Percentiles rank a stretch among this genome's conserved stretches.
These are phyloP conservation scores for Hypomesus transpacificus DNA, from an alignment of 2,113 vertebrate species.

Conservation along the genomic window DNA sequence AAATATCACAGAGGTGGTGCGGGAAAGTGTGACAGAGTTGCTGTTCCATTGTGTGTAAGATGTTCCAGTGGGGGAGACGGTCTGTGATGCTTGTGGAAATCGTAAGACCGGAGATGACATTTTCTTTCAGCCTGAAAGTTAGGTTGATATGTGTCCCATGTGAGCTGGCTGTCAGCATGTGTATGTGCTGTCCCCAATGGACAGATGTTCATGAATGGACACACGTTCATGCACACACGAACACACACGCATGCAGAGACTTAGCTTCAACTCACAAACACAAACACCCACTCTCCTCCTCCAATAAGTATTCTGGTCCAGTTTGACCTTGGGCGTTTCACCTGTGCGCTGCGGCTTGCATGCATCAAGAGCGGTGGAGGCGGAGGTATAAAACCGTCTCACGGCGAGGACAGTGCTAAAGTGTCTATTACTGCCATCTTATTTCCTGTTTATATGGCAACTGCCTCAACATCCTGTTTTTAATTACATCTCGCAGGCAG, in stretches of 20 bases:
- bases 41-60: constrained; percentile 6
- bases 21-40: not conserved
- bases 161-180: not conserved
- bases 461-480: constrained; percentile 78
- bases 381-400: constrained; percentile 63
- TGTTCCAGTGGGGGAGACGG: not conserved
- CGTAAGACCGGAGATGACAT: not conserved
- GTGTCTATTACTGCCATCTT: constrained; percentile 71
- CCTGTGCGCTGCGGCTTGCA: constrained; percentile 62
- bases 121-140: too few species aligned
- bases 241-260: constrained; percentile 6
- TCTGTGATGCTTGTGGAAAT: constrained; percentile 12
- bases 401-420: constrained; percentile 62
- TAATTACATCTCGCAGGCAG: constrained; percentile 76
- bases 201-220: not conserved
- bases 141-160: not conserved
- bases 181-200: not conserved
- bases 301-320: constrained; percentile 41
- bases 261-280: constrained; percentile 29
- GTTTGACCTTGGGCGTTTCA: constrained; percentile 66
- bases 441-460: constrained; percentile 78
- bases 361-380: constrained; percentile 56
- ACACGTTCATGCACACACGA: not conserved
- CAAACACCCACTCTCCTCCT: constrained; percentile 53
- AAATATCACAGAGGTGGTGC: not conserved